Evolutionary conservation across 2,113 vertebrate species (phyloP).

Genomic region (Gallinago media): DNA sequence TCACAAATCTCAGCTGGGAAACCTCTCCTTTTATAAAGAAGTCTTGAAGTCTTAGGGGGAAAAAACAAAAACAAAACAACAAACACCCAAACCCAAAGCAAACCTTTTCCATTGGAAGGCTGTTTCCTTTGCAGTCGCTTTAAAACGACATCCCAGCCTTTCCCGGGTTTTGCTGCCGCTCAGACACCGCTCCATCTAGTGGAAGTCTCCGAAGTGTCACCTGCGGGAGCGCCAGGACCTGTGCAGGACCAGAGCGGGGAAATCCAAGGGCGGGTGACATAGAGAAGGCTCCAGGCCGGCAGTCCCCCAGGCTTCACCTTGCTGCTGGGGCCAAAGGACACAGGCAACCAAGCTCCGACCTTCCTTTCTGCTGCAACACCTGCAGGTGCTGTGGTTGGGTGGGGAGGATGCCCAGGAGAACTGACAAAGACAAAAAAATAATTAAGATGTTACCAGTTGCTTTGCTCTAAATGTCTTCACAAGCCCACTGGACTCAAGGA

Average conservation of each 20-base stretch:
- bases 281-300: neutral
- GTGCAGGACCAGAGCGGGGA: neutral
- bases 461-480: neutral
- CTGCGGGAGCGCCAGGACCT: neutral
- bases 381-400: fast-evolving
- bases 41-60: neutral
- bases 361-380: fast-evolving
- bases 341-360: fast-evolving
- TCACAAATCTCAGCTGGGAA: neutral
- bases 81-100: too few relatives aligned
- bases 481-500: fast-evolving
- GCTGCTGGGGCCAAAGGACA: neutral
- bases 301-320: fast-evolving
- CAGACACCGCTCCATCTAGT: slow-evolving; percentile 30
- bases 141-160: neutral
- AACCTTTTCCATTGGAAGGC: fast-evolving
- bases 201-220: neutral
- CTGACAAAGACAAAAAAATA: neutral
- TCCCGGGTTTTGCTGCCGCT: neutral
- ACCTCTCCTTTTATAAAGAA: neutral
- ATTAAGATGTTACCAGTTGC: fast-evolving
- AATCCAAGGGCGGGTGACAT: fast-evolving
- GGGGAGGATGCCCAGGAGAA: neutral
- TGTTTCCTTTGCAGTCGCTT: neutral
- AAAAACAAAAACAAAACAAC: too few relatives aligned